A percentile compares a stretch with the other conserved stretches of the same genome.
These are phyloP conservation scores for Megalops cyprinoides DNA, from an alignment of 2,797 vertebrate species.

Conservation along the genomic window DNA sequence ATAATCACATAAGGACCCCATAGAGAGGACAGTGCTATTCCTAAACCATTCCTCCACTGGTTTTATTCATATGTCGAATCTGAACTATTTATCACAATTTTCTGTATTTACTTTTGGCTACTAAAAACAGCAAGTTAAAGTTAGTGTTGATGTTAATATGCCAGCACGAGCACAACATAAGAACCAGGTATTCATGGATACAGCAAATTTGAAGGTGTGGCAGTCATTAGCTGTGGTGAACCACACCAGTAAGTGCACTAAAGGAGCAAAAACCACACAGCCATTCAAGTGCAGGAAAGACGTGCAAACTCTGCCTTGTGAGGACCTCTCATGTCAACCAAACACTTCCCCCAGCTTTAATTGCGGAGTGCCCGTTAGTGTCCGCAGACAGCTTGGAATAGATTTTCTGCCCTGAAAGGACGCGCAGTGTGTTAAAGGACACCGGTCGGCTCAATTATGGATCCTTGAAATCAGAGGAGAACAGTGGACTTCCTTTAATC, in stretches of 20 bases:
- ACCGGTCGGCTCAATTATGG: no score
- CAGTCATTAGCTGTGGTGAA: background rate
- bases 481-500: no score
- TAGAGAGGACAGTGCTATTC: background rate
- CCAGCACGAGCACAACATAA: background rate
- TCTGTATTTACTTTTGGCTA: no score
- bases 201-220: conserved; percentile 1
- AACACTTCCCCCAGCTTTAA: background rate
- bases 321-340: background rate
- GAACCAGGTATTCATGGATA: background rate
- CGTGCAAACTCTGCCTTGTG: no score
- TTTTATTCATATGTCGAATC: background rate
- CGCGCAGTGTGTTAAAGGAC: background rate
- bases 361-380: background rate
- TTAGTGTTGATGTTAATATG: background rate
- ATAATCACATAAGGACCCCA: background rate
- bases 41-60: background rate
- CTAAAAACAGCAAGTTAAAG: background rate
- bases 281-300: background rate
- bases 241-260: background rate
- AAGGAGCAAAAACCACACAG: background rate
- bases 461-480: no score
- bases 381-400: no score
- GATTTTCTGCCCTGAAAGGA: background rate
- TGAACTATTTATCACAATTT: background rate